Percentiles rank a stretch among this genome's conserved stretches.
These are phyloP conservation scores for Thamnophis elegans DNA, from an alignment of 2,797 vertebrate genomes.

Conservation along the genomic window DNA sequence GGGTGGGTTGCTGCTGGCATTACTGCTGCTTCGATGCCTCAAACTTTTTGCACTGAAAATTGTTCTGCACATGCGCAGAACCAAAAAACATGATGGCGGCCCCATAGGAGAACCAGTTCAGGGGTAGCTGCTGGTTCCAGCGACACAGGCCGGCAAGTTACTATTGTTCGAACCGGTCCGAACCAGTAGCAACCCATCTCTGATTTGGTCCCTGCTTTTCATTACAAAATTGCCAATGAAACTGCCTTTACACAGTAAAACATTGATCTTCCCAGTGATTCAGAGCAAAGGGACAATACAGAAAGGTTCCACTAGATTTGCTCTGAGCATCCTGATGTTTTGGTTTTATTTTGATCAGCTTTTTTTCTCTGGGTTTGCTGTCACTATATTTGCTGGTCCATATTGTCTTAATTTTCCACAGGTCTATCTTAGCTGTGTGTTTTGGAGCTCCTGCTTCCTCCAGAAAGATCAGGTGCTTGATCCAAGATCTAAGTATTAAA, in stretches of 20 bases:
- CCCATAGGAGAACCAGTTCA: no score
- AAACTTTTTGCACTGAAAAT: no score
- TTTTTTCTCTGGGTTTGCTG: background rate
- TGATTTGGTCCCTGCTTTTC: background rate
- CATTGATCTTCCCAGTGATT: background rate
- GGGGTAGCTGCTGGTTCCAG: no score
- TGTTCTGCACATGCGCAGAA: no score
- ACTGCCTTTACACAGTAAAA: background rate
- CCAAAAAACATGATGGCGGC: no score
- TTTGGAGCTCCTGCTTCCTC: background rate
- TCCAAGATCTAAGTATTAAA: background rate
- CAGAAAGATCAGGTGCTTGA: background rate
- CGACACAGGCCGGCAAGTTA: no score
- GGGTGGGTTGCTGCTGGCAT: no score
- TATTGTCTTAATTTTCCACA: background rate
- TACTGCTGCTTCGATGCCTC: no score
- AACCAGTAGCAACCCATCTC: no score
- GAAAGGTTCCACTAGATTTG: background rate
- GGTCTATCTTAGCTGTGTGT: background rate
- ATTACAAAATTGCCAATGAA: background rate
- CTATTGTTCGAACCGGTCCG: no score
- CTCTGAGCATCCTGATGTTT: background rate
- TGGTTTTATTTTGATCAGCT: background rate
- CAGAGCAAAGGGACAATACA: background rate
- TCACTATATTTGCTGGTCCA: background rate